Percentiles rank a stretch among this genome's conserved stretches.
Conservation (phyloP, 2,888 invertebrate species). For the Diplazon laetatorius region DNA sequence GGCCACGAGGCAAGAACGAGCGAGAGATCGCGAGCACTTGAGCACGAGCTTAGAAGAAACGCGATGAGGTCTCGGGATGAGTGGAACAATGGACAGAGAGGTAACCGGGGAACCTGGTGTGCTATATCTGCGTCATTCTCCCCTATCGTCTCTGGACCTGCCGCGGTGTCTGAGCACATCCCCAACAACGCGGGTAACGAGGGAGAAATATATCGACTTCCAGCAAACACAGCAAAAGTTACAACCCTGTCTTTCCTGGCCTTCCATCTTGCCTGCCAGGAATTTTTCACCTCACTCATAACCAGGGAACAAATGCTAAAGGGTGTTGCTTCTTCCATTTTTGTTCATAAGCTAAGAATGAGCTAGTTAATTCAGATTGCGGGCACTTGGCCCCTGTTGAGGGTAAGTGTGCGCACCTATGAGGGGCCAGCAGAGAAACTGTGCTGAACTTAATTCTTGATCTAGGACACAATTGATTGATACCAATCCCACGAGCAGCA, state of each 20-base stretch:
- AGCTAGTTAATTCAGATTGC: too few species aligned
- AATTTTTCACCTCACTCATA: slow-evolving; percentile 33
- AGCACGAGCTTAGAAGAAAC: slow-evolving; percentile 81
- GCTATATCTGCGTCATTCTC: slow-evolving; percentile 77
- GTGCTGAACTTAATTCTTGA: too few species aligned
- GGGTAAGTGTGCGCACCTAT: too few species aligned
- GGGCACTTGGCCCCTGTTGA: too few species aligned
- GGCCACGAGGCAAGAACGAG: slow-evolving; percentile 63
- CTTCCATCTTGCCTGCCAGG: slow-evolving; percentile 6
- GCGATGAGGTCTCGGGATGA: slow-evolving; percentile 68
- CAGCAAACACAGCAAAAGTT: slow-evolving; percentile 33
- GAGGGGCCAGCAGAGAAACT: too few species aligned
- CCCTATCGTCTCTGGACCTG: slow-evolving; percentile 34
- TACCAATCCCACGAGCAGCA: too few species aligned
- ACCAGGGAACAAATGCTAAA: too few species aligned
- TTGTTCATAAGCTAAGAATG: too few species aligned
- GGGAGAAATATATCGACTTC: slow-evolving; percentile 49
- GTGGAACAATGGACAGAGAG: slow-evolving; percentile 79
- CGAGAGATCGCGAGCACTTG: slow-evolving; percentile 78
- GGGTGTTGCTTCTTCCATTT: too few species aligned
- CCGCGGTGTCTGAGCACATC: slow-evolving; percentile 76
- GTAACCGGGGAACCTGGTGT: slow-evolving; percentile 78
- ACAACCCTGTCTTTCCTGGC: slow-evolving; percentile 16
- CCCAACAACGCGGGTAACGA: slow-evolving; percentile 70
- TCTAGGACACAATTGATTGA: too few species aligned